phyloP scores from a whole-genome alignment of 2,797 vertebrate genomes.

The Semotilus atromaculatus region DNA sequence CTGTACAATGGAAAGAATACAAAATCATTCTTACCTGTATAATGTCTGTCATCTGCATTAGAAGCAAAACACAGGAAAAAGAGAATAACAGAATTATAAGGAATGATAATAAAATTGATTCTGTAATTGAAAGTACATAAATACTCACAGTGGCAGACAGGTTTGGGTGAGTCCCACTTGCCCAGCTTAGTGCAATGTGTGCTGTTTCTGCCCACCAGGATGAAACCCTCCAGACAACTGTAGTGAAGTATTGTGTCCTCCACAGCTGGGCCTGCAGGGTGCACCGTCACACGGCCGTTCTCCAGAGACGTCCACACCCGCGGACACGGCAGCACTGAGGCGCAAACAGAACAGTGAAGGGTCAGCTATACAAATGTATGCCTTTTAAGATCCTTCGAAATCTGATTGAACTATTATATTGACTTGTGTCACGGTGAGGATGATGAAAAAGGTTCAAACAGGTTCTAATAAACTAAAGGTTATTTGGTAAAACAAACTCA shows the following conservation, averaged over 20 bases:
- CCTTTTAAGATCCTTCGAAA: not conserved
- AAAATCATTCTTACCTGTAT: conserved; percentile 71
- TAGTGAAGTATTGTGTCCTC: conserved; percentile 84
- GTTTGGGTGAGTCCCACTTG: conserved; percentile 87
- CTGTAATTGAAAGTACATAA: not conserved
- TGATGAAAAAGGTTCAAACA: too few relatives aligned
- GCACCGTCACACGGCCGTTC: conserved; percentile 79
- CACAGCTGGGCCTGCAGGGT: conserved; percentile 77
- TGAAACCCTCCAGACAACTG: conserved; percentile 83
- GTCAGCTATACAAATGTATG: not conserved
- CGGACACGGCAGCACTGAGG: conserved; percentile 82
- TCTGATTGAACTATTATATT: not conserved
- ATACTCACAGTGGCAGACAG: conserved; percentile 86
- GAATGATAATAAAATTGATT: not conserved
- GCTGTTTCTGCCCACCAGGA: conserved; percentile 80
- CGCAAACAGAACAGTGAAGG: conserved; percentile 5
- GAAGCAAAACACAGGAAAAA: conserved; percentile 44
- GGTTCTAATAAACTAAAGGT: too few relatives aligned
- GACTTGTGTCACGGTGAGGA: too few relatives aligned
- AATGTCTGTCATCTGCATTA: conserved; percentile 71
- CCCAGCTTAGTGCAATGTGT: conserved; percentile 85
- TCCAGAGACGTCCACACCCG: conserved; percentile 85
- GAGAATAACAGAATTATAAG: not conserved
- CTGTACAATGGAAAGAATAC: not conserved
- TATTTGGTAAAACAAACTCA: too few relatives aligned